phyloP scores from a whole-genome alignment of 2,888 invertebrate genomes.

The Tachystola acroxantha region DNA sequence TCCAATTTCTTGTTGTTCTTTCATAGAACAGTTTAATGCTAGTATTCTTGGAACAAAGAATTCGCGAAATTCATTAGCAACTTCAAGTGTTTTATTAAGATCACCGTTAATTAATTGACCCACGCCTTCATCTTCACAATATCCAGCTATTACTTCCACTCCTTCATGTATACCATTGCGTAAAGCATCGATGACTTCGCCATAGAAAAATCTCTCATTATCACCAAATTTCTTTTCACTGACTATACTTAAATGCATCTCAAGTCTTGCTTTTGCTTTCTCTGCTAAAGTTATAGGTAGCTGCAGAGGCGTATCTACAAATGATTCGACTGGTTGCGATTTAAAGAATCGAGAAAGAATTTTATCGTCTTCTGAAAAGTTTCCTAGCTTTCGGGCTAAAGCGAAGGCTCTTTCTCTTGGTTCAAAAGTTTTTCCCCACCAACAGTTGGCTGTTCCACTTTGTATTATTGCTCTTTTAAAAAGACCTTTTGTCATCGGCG shows the following conservation, averaged over 20 bases:
- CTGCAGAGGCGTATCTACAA: slow-evolving; percentile 11
- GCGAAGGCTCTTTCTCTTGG: slow-evolving; percentile 58
- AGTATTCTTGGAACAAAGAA: slow-evolving; percentile 21
- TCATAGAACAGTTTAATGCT: slow-evolving; percentile 15
- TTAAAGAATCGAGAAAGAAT: slow-evolving; percentile 33
- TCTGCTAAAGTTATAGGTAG: slow-evolving; percentile 24
- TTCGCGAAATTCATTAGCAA: slow-evolving; percentile 12
- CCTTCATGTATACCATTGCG: slow-evolving; percentile 58
- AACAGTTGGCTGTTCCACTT: slow-evolving; percentile 80
- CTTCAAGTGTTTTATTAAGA: slow-evolving; percentile 3
- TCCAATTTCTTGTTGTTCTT: slow-evolving; percentile 24
- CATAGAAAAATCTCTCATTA: slow-evolving; percentile 35
- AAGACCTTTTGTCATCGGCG: slow-evolving; percentile 47
- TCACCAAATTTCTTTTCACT: slow-evolving; percentile 33
- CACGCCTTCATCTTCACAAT: slow-evolving; percentile 82
- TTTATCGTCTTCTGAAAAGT: slow-evolving; percentile 26
- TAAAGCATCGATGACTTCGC: slow-evolving; percentile 37
- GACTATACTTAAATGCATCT: slow-evolving; percentile 14
- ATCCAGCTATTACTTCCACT: slow-evolving; percentile 83
- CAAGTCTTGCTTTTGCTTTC: background rate
- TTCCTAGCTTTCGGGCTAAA: slow-evolving; percentile 34
- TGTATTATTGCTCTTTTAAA: slow-evolving; percentile 77
- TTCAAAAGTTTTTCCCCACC: slow-evolving; percentile 69
- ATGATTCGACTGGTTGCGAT: slow-evolving; percentile 21
- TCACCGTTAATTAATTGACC: slow-evolving; percentile 9